Percentiles rank a stretch among this genome's conserved stretches.
phyloP scores from a whole-genome alignment of 2,113 vertebrate genomes.

The Sigmodon hispidus region DNA sequence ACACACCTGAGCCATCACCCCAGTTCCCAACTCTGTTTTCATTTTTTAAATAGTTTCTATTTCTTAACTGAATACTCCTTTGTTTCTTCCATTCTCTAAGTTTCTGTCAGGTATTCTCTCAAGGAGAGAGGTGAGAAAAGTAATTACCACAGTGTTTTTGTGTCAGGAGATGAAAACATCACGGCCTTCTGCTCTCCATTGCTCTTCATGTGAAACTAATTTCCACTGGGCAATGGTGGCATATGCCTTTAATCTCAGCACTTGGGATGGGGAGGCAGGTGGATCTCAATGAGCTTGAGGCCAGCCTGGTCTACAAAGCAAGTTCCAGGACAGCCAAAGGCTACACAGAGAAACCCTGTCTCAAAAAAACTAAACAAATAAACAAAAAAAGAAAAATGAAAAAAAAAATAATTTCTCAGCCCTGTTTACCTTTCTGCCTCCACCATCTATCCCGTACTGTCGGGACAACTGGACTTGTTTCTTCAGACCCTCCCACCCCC shows the following conservation, averaged over 20 bases:
- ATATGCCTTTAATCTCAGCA: too few species aligned
- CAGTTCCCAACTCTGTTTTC: accelerated
- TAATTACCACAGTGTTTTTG: neutral
- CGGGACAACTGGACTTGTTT: neutral
- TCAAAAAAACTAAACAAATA: too few species aligned
- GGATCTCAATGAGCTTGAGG: too few species aligned
- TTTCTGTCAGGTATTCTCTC: neutral
- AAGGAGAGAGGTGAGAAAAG: neutral
- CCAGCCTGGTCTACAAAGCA: too few species aligned
- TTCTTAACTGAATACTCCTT: neutral
- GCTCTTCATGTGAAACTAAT: neutral
- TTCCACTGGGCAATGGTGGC: too few species aligned
- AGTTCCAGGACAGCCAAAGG: too few species aligned
- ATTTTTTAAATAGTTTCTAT: neutral
- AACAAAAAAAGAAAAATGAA: too few species aligned
- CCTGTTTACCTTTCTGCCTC: neutral
- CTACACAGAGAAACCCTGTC: too few species aligned
- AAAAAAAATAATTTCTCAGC: neutral
- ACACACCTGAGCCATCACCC: neutral
- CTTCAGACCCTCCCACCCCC: neutral
- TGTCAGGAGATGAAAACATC: neutral
- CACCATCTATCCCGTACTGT: accelerated
- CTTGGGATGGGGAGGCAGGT: too few species aligned
- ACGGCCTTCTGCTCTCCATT: neutral
- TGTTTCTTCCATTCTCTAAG: neutral